Percentiles rank a stretch among this genome's conserved stretches.
Conservation (phyloP, 1,140 invertebrate genomes). For the Pseudobourletiella spinata region DNA sequence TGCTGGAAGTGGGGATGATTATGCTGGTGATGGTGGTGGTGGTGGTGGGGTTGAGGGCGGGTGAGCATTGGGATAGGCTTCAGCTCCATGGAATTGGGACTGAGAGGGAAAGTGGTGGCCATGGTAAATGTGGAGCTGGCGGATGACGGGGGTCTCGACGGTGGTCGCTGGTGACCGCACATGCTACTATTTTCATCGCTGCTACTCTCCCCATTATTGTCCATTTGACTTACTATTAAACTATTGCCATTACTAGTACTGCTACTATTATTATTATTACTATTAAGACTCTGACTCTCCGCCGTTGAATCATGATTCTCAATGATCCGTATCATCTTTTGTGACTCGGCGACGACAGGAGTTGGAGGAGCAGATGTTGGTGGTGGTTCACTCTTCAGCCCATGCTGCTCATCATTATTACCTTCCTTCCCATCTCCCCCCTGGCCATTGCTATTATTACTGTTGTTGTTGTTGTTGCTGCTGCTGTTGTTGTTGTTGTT, state of each 20-base stretch:
- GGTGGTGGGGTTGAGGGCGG: too few relatives aligned
- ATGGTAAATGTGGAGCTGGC: slow-evolving; percentile 3
- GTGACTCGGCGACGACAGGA: background rate
- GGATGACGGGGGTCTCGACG: slow-evolving; percentile 15
- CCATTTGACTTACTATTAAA: background rate
- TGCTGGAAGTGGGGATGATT: slow-evolving; percentile 1
- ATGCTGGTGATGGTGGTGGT: background rate
- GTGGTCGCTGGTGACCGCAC: slow-evolving; percentile 21
- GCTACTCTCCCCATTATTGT: slow-evolving; percentile 3
- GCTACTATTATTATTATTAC: background rate
- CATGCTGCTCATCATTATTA: background rate
- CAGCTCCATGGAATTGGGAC: background rate
- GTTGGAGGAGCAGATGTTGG: too few relatives aligned
- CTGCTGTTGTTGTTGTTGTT: background rate
- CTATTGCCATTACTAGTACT: too few relatives aligned
- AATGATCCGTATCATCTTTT: background rate
- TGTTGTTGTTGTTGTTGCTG: background rate
- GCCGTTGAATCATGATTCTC: background rate
- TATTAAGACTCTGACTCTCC: background rate
- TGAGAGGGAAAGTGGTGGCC: background rate
- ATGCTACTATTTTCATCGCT: slow-evolving; percentile 26
- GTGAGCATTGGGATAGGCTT: slow-evolving; percentile 6
- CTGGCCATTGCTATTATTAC: too few relatives aligned
- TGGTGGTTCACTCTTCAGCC: background rate
- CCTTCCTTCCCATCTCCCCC: background rate